Conservation (phyloP, 2,113 vertebrate genomes). For the Pseudopodoces humilis region DNA sequence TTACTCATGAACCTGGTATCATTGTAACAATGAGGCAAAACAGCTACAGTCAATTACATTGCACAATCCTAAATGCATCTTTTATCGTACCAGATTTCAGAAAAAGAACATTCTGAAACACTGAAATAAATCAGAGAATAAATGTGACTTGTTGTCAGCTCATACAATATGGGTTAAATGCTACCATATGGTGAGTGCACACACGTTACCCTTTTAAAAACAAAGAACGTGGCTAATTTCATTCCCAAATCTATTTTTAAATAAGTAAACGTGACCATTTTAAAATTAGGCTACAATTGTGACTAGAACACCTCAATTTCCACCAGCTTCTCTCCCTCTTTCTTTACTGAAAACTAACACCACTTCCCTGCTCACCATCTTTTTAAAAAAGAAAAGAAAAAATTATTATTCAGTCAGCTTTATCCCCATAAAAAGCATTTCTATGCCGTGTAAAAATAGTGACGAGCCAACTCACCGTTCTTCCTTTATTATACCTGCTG, state of each 20-base stretch:
- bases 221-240: slow-evolving; percentile 53
- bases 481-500: slow-evolving; percentile 43
- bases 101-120: slow-evolving; percentile 63
- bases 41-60: slow-evolving; percentile 22
- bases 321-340: not conserved
- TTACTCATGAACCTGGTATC: slow-evolving; percentile 14
- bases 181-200: slow-evolving; percentile 59
- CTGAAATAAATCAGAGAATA: slow-evolving; percentile 62
- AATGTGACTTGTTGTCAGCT: slow-evolving; percentile 37
- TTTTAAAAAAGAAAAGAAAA: slow-evolving; percentile 27
- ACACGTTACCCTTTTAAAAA: slow-evolving; percentile 47
- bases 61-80: not conserved
- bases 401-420: slow-evolving; percentile 45
- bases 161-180: slow-evolving; percentile 62
- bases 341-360: slow-evolving; percentile 8
- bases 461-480: slow-evolving; percentile 7
- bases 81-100: slow-evolving; percentile 18
- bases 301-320: not conserved
- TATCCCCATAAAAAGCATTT: not conserved
- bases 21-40: not conserved
- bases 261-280: not conserved
- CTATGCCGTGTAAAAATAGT: not conserved
- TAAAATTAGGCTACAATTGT: not conserved
- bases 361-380: not conserved
- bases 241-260: slow-evolving; percentile 47